Evolutionary conservation across 2,888 invertebrate genomes (phyloP).

Genomic region (Nymphalis polychloros): DNA sequence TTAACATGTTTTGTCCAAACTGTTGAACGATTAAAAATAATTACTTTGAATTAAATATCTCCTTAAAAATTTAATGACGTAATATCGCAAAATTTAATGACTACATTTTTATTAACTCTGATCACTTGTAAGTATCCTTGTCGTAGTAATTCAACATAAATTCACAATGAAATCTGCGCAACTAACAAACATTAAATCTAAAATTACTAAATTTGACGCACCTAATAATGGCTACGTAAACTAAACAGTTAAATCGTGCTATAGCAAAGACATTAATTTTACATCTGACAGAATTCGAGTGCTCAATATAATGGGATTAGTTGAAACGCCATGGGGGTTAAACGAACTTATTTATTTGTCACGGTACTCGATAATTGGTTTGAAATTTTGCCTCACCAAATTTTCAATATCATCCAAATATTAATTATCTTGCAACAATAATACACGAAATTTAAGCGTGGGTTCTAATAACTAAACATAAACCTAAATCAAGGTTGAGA

Average conservation of each 20-base stretch:
- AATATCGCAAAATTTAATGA: not conserved
- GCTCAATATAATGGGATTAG: constrained; percentile 44
- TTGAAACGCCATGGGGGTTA: constrained; percentile 23
- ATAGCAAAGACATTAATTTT: constrained; percentile 43
- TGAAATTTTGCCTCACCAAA: not conserved
- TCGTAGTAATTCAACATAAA: constrained; percentile 22
- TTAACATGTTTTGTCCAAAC: too few species aligned
- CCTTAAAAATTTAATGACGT: not conserved
- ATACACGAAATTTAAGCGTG: too few species aligned
- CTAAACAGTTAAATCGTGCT: constrained; percentile 41
- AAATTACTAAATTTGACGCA: constrained; percentile 27
- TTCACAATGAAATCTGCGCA: constrained; percentile 17
- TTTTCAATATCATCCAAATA: not conserved
- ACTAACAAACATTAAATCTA: constrained; percentile 28
- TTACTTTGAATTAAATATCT: not conserved
- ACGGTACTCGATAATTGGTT: too few species aligned
- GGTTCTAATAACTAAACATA: too few species aligned
- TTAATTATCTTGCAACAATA: not conserved
- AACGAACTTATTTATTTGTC: constrained; percentile 5
- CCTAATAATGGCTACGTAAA: constrained; percentile 44
- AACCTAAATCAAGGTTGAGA: too few species aligned
- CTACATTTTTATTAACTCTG: not conserved
- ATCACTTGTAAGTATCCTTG: not conserved
- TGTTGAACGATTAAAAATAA: not conserved
- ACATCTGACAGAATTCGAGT: constrained; percentile 38